These are phyloP conservation scores for Cirrhinus mrigala DNA, from an alignment of 2,797 vertebrate genomes.

Conservation along the genomic window DNA sequence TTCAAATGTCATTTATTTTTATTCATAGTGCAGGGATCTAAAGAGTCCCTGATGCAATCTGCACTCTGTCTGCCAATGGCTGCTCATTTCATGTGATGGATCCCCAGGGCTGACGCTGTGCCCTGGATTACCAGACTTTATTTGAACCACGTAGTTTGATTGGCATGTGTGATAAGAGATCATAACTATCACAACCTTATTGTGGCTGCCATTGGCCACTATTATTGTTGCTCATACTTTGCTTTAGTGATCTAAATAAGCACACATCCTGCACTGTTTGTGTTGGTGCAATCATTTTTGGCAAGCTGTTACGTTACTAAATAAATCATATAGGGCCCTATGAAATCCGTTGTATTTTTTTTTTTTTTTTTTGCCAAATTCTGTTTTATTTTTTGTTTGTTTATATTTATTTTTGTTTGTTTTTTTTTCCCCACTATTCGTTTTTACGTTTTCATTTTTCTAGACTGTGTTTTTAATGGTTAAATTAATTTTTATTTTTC, in stretches of 20 bases:
- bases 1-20: conserved; percentile 9
- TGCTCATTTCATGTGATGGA: neutral
- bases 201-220: neutral
- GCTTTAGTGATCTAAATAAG: neutral
- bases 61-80: neutral
- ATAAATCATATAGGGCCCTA: too few relatives aligned
- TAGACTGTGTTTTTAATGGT: too few relatives aligned
- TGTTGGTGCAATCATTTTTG: neutral
- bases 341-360: too few relatives aligned
- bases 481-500: too few relatives aligned
- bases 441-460: too few relatives aligned
- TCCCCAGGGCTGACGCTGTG: neutral
- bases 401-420: too few relatives aligned
- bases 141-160: neutral
- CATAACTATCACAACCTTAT: neutral
- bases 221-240: neutral
- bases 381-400: too few relatives aligned
- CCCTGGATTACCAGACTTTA: neutral
- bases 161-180: neutral
- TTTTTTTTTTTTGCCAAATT: too few relatives aligned
- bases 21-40: neutral
- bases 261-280: too few relatives aligned
- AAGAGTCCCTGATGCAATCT: conserved; percentile 11
- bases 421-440: too few relatives aligned
- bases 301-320: neutral